Base-by-base conservation (phyloP, 2,888 invertebrate species). In the Leptinotarsa rubiginosa region DNA sequence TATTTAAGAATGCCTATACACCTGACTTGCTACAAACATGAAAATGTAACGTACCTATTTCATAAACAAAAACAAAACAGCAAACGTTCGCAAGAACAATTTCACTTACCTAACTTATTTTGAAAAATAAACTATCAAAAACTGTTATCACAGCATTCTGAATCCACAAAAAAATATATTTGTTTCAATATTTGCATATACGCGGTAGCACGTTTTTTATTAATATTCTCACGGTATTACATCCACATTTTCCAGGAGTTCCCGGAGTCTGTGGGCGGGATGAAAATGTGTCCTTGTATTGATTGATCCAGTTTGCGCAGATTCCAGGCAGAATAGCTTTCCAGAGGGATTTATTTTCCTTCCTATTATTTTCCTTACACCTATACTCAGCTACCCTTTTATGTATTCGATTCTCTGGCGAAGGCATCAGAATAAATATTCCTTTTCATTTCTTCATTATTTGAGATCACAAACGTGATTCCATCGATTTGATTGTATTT, bases 271-370 rank as follows among this genome's bases (percentile, higher is more conserved):
- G 75, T 66, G 69, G 68, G 72, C 73, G 74, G 67, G 78, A 76
- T 78, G 73, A 72, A 74, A 59, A n/a, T 54, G 65, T 47, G 71
- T 75, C 70, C 64, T 50, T 54, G 49, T 75, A 78, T 78, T 69
- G 78, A 78, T 78, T 73, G 70, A 65, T 69, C 59, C 65, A 70
- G 73, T 67, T 66, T 72, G 78, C 78, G 78, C 78, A 71, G 66
- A 70, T 49, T 75, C 70, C 31, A 62, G 41, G 18, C 56, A 56
- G 41, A 56, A 47, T 47, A n/a, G 62, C 31, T 16, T 62, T 62
- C 62, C 62, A 31, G 41, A 62, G n/a, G 15, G 16, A 62, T 7
- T 62, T n/a, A 62, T 7, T 62, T n/a, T 62, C 62, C 10, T 62
- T 16, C 16, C 18, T 56, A 22, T 62, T 31, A 62, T 41, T 41